Base-by-base conservation (phyloP, 2,888 invertebrate genomes). In the Tricholauxania praeusta region DNA sequence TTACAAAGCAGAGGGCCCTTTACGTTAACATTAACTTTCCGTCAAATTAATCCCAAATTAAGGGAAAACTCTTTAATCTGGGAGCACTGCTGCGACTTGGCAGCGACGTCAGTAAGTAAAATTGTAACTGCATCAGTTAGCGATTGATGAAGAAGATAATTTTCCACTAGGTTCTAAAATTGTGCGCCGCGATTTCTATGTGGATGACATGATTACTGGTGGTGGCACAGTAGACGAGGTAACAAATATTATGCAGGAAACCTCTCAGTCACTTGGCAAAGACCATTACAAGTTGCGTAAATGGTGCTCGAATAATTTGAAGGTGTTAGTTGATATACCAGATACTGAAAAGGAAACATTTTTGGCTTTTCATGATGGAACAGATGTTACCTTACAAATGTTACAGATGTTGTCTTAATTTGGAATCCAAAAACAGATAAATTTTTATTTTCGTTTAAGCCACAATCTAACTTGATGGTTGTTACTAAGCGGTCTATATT, bases 381-480 rank as follows among this genome's bases (percentile, higher is more conserved):
- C 72, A 10, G 71, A 75, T 53, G 55, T 76, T 7, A 75, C 73
- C 0, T n/a, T n/a, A n/a, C n/a, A n/a, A n/a, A n/a, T n/a, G n/a
- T n/a, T n/a, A 78, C 73, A 60, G 74, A 76, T 14, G 71, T 77
- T 49, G 74, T 75, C 1, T 64, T 77, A 12, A 60, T 75, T 10
- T 71, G 75, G 70, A 65, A 75, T 32, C 75, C 72, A 17, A 71
- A 63, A 7, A 65, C 65, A 10, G 75, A 76, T 53, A 73, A 73
- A 10, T 72, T 75, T 57, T 55, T 72, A 17, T 75, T 73, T 52
- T 15, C 74, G 2, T 74, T 72, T 49, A 60, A 48, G 1, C 74
- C 72, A n/a, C n/a, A 65, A 17, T 2, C 6, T 8, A 52, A 66
- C 17, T 14, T 0, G n/a, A 60, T 48, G 19, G 32, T 15, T 3